Base-by-base conservation (phyloP, 1,140 invertebrate genomes). In the Sweltsa coloradensis region DNA sequence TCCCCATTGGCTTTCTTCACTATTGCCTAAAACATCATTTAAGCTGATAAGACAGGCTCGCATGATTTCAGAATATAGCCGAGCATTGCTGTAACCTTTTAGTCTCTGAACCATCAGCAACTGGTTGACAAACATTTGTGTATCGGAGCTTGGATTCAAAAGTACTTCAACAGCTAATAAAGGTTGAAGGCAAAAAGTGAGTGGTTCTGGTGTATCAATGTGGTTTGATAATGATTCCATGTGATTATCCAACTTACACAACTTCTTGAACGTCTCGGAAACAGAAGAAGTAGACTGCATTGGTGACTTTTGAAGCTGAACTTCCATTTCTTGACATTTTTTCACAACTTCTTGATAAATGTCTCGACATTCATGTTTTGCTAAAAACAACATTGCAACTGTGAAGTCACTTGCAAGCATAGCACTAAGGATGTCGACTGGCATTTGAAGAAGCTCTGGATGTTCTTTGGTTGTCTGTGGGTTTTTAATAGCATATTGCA, bases 1-100 rank as follows among this genome's bases (percentile, higher is more conserved):
- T 18, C 86, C 86, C 89, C 91, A 96, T 57, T 91, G 80, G 2
- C 89, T 79, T 55, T 92, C 88, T 58, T 89, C 81, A 13, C 74
- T 68, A 3, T 74, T 76, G 52, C 81, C 81, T 41, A 81, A 79
- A 1, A 79, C 79, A 63, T 89, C 83, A 55, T 87, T 79, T 1
- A 96, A 64, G n/a, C 85, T 89, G 51, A 95, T 80, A 31, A 94
- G 78, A 62, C 86, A 88, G 0, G 88, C 85, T 53, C 89, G 71
- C 42, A 95, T 83, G 11, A 95, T 73, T 72, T 96, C 91, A 63
- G 83, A 86, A 59, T 88, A 93, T 0, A 96, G 60, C 50, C 83
- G 59, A 3, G 57, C 45, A 6, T 47, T 52, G 13, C 51, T 54
- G 34, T 65, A 54, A 29, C 60, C 59, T 62, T 92, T 89, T 1